Conservation (phyloP, 2,797 vertebrate species). For the Acrossocheilus wenchowensis region DNA sequence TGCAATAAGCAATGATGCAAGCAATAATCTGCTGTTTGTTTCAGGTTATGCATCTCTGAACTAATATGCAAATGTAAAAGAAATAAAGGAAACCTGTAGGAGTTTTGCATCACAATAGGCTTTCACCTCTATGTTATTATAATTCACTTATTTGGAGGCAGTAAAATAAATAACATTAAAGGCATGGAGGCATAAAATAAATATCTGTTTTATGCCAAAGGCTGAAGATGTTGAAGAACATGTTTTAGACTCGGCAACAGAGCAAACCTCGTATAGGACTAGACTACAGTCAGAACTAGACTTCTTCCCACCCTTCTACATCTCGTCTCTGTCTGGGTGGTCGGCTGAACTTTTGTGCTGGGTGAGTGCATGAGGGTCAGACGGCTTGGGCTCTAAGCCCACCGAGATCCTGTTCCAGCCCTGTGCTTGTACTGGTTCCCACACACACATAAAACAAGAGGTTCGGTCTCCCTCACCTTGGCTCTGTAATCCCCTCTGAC, state of each 20-base stretch:
- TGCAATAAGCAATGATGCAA: too few species aligned
- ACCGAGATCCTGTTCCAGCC: conserved; percentile 31
- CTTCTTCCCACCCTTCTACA: conserved; percentile 29
- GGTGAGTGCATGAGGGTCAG: conserved; percentile 29
- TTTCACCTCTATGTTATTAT: neutral
- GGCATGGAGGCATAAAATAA: neutral
- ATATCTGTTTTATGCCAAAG: neutral
- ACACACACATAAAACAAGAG: conserved; percentile 40
- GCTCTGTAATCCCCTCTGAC: conserved; percentile 42
- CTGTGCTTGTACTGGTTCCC: conserved; percentile 19
- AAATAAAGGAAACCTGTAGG: neutral
- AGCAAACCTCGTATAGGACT: conserved; percentile 12
- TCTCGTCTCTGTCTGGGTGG: conserved; percentile 39
- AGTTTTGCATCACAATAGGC: neutral
- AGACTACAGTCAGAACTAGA: conserved; percentile 9
- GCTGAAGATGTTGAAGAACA: neutral
- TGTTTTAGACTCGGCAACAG: neutral
- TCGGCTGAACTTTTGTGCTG: conserved; percentile 30
- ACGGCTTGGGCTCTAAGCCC: conserved; percentile 32
- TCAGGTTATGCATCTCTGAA: neutral
- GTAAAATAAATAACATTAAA: neutral
- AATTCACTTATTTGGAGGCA: neutral
- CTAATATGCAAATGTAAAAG: neutral
- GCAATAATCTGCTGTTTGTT: too few species aligned
- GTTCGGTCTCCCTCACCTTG: neutral